Conservation (phyloP, 2,113 vertebrate species). For the Xiphophorus hellerii region DNA sequence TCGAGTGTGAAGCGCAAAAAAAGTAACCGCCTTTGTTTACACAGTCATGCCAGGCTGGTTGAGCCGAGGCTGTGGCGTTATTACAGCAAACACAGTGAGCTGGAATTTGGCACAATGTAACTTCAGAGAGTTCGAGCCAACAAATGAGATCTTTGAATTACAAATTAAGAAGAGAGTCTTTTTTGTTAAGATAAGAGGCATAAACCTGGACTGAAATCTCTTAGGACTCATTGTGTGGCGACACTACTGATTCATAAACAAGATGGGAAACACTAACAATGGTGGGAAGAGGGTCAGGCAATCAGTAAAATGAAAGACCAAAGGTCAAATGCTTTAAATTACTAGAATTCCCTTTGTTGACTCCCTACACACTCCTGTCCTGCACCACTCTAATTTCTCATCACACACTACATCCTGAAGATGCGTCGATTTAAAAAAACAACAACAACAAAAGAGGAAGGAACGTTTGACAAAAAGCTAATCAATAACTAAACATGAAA, state of each 20-base stretch:
- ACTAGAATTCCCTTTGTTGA: conserved; percentile 63
- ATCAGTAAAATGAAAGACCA: conserved; percentile 30
- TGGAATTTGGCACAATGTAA: conserved; percentile 30
- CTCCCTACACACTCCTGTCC: conserved; percentile 44
- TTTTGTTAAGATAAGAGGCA: not conserved
- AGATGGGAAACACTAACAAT: not conserved
- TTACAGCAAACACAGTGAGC: conserved; percentile 48
- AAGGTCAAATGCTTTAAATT: conserved; percentile 57
- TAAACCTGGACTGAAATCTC: not conserved
- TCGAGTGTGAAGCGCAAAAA: conserved; percentile 14
- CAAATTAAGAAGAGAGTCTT: not conserved
- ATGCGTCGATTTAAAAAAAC: not conserved
- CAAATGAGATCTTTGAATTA: conserved; percentile 19
- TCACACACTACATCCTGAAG: conserved; percentile 3
- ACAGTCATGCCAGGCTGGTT: conserved; percentile 34
- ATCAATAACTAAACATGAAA: not conserved
- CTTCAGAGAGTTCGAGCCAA: conserved; percentile 38
- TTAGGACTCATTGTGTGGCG: not conserved
- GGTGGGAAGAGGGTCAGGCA: conserved; percentile 2
- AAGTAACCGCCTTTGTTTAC: conserved; percentile 60
- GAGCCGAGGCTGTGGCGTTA: conserved; percentile 36
- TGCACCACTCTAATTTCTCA: not conserved
- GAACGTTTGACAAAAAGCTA: not conserved
- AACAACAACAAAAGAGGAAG: not conserved
- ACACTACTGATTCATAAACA: conserved; percentile 1